A percentile compares a stretch with the other conserved stretches of the same genome.
phyloP scores from a whole-genome alignment of 2,797 vertebrate species.

The Diplodus puntazzo region DNA sequence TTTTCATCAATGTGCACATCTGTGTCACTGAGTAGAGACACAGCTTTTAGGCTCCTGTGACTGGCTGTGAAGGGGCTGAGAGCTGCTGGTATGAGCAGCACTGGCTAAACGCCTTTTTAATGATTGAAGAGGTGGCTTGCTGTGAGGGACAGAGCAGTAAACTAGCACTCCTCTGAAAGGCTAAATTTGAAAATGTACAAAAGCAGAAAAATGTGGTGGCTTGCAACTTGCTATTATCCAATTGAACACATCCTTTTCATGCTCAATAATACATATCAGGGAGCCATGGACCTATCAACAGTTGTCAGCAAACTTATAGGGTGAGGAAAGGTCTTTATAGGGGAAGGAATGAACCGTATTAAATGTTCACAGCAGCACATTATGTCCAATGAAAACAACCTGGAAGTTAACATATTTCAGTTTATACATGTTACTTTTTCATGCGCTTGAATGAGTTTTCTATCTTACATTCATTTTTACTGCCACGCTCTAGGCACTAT shows the following conservation, averaged over 20 bases:
- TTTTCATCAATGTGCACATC: constrained; percentile 6
- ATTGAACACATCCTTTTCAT: constrained; percentile 26
- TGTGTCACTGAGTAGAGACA: background rate
- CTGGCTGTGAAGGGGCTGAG: background rate
- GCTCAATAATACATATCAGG: constrained; percentile 34
- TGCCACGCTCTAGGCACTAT: constrained; percentile 8
- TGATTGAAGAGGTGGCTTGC: constrained; percentile 38
- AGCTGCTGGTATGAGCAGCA: constrained; percentile 16
- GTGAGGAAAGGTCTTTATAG: background rate
- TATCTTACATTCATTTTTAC: constrained; percentile 24
- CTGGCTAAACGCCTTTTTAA: constrained; percentile 35
- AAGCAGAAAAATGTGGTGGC: constrained; percentile 2
- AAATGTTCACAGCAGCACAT: constrained; percentile 21
- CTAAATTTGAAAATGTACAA: constrained; percentile 13
- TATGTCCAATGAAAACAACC: constrained; percentile 27
- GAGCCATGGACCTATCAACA: constrained; percentile 15
- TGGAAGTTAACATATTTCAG: constrained; percentile 7
- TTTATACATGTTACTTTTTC: constrained; percentile 6
- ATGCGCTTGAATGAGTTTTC: constrained; percentile 14
- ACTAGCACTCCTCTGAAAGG: constrained; percentile 20
- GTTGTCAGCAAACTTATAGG: constrained; percentile 29
- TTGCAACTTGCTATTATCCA: constrained; percentile 38
- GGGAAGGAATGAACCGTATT: background rate
- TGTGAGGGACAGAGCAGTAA: constrained; percentile 23
- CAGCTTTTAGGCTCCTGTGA: background rate